Evolutionary conservation across 92 coral and sea anemone species (phyloP).

Genomic region (Parazoanthus atlanticus): DNA sequence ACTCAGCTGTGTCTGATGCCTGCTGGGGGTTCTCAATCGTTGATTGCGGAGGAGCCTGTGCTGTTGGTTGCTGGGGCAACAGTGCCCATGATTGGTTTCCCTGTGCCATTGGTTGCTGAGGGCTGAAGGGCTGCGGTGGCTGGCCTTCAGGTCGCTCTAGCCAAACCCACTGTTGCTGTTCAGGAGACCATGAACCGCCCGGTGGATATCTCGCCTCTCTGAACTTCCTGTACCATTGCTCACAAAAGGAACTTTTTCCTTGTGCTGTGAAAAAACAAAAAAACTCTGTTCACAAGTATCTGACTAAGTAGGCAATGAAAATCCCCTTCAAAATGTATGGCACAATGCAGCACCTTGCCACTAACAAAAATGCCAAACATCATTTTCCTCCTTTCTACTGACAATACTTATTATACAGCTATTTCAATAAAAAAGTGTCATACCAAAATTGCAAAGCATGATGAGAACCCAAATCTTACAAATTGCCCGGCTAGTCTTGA

Average conservation of each 20-base stretch:
- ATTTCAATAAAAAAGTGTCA: no score
- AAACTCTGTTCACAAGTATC: not conserved
- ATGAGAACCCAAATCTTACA: no score
- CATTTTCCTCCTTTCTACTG: no score
- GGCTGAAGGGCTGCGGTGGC: not conserved
- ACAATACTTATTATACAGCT: no score
- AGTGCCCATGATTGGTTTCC: not conserved
- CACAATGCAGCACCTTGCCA: not conserved
- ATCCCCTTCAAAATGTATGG: no score
- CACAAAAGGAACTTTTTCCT: not conserved
- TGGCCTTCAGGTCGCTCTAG: conserved; percentile 39
- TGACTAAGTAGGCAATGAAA: no score
- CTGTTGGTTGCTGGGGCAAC: not conserved
- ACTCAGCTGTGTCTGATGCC: conserved; percentile 17
- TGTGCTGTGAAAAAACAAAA: not conserved
- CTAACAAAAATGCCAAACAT: no score
- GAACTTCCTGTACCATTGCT: not conserved
- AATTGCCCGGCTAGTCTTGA: no score
- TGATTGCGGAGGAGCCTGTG: conserved; percentile 10
- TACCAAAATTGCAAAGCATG: no score
- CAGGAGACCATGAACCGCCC: not conserved
- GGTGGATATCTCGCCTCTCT: conserved; percentile 14
- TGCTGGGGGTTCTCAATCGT: conserved; percentile 28
- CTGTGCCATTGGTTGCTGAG: not conserved
- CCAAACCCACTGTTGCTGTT: conserved; percentile 14